Base-by-base conservation (phyloP, 2,888 invertebrate genomes). In the Argynnis bischoffii region DNA sequence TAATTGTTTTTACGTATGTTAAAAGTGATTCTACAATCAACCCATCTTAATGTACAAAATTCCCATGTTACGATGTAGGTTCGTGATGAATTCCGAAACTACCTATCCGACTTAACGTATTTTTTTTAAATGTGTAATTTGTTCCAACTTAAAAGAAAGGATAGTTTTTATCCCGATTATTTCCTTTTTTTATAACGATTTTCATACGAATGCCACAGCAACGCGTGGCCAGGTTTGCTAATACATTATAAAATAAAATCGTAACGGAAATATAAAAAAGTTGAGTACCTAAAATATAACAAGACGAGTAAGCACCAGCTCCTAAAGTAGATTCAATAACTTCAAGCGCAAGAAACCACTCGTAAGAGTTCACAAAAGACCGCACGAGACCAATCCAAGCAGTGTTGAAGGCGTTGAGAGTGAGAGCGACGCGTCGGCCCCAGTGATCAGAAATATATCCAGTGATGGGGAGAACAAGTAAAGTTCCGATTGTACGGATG, bases 381-480 rank as follows among this genome's bases (percentile, higher is more conserved):
- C 96, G 94, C 21, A 94, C 88, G 48, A 96, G 85, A 3, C 97
- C 97, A 65, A 95, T 88, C 79, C 95, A 84, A 61, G 94, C 95
- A 35, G 95, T 94, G 74, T 95, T 84, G 74, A 94, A 91, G 74
- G 95, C 94, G 72, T 94, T 94, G 75, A 94, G 83, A 46, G 95
- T 93, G 75, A 95, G 90, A 13, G 95, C 92, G 55, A 94, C 92
- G 74, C 94, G 94, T 46, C 96, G 92, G 3, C 96, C 96, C 90
- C 93, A 96, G 93, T 94, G 95, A 87, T 96, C 96, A 0, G 96
- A 96, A 72, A 96, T 88, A 76, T 94, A 94, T 48, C 96, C 96
- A 0, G 95, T 94, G 69, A 96, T 89, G 18, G 95, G 95, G 69
- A 96, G 90, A 35, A 95, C 96, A 70, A 96, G 87, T 72, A 96